Percentiles rank a stretch among this genome's conserved stretches.
Evolutionary conservation across 2,797 vertebrate species (phyloP).

Genomic region (Xenops minutus): DNA sequence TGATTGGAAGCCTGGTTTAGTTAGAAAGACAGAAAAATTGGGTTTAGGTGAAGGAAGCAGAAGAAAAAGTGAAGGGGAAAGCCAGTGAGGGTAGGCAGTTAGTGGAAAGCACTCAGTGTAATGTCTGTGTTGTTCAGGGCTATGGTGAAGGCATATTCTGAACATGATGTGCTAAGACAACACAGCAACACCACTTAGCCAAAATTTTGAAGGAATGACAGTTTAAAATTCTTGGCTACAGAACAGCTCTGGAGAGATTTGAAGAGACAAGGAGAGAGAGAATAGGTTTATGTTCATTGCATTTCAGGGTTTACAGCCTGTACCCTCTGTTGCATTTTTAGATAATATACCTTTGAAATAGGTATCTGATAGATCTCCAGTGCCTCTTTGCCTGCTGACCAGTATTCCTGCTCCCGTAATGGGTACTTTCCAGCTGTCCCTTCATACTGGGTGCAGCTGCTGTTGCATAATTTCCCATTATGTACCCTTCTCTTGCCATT

Average conservation of each 20-base stretch:
- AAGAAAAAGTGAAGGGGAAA: neutral
- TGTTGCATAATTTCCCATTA: neutral
- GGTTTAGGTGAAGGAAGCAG: neutral
- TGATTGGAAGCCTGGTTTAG: constrained; percentile 50
- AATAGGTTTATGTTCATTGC: fast-evolving
- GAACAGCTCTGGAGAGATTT: neutral
- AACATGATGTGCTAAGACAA: neutral
- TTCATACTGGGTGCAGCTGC: neutral
- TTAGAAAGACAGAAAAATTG: constrained; percentile 13
- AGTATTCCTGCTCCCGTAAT: neutral
- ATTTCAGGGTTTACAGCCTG: neutral
- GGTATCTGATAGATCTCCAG: neutral
- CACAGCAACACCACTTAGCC: neutral
- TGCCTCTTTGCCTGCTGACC: neutral
- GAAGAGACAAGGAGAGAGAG: neutral
- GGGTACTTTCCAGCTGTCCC: neutral
- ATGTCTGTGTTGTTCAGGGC: neutral
- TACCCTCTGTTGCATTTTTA: neutral
- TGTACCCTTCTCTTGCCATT: neutral
- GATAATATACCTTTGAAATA: neutral
- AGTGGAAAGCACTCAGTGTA: neutral
- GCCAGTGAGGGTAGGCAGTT: neutral
- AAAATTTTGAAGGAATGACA: neutral
- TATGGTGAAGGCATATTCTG: neutral
- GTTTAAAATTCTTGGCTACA: neutral